phyloP scores from a whole-genome alignment of 1,140 invertebrate species.

The Sminthurinus signatus region DNA sequence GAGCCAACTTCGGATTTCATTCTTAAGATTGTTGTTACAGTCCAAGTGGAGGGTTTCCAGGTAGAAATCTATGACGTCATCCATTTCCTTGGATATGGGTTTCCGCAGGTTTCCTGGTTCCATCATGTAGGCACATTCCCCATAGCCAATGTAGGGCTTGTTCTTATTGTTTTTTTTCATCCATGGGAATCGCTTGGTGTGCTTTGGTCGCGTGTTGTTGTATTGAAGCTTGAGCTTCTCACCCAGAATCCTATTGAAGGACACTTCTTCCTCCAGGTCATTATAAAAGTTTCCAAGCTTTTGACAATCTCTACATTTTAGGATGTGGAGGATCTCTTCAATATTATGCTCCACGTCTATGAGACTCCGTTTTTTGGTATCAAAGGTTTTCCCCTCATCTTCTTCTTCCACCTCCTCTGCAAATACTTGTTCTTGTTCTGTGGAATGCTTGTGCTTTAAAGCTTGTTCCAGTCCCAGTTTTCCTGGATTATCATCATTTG shows the following conservation, averaged over 20 bases:
- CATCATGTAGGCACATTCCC: slow-evolving; percentile 15
- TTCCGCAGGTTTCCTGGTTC: neutral
- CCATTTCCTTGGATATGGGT: slow-evolving; percentile 24
- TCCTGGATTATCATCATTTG: no score
- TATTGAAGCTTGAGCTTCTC: neutral
- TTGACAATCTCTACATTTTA: slow-evolving; percentile 18
- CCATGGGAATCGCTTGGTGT: neutral
- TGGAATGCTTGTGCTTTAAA: no score
- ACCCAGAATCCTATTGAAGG: neutral
- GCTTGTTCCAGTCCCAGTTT: no score
- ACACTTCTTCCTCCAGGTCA: slow-evolving; percentile 18
- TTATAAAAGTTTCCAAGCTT: slow-evolving; percentile 14
- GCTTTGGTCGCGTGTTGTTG: neutral
- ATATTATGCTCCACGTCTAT: neutral
- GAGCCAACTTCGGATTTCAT: slow-evolving; percentile 21
- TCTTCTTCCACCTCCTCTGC: no score
- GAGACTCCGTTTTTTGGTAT: neutral
- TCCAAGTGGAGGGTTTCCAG: slow-evolving; percentile 15
- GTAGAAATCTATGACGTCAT: slow-evolving; percentile 29
- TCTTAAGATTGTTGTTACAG: slow-evolving; percentile 12
- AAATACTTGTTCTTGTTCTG: no score
- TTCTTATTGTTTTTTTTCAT: neutral
- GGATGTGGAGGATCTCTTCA: slow-evolving; percentile 1
- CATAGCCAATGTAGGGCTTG: slow-evolving; percentile 23
- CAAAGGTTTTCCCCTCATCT: neutral